Evolutionary conservation across 2,113 vertebrate genomes (phyloP).

Genomic region (Pao palembangensis): DNA sequence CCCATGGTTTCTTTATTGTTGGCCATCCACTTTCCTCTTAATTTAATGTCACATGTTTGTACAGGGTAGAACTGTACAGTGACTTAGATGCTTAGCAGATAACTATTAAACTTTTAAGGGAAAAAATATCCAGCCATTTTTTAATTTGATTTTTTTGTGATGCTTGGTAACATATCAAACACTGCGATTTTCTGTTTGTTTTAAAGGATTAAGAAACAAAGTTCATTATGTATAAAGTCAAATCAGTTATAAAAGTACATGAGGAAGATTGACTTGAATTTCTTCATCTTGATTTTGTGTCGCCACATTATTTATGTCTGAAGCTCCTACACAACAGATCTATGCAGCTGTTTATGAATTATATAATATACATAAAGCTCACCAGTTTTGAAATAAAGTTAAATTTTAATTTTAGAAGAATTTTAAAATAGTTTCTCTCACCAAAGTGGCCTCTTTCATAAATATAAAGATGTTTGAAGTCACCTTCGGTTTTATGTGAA

Average conservation of each 20-base stretch:
- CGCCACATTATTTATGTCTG: conserved; percentile 2
- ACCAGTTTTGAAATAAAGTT: conserved; percentile 61
- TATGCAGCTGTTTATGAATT: conserved; percentile 62
- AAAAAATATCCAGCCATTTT: not conserved
- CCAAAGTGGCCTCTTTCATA: conserved; percentile 84
- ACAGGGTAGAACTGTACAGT: not conserved
- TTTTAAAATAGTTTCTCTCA: conserved; percentile 71
- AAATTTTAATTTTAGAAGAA: conserved; percentile 57
- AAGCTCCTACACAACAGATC: conserved; percentile 26
- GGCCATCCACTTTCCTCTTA: not conserved
- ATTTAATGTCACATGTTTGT: not conserved
- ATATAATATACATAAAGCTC: conserved; percentile 27
- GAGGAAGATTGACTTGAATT: not conserved
- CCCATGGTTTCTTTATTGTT: not conserved
- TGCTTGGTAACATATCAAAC: not conserved
- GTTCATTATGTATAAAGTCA: not conserved
- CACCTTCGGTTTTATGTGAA: conserved; percentile 50
- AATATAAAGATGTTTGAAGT: conserved; percentile 43
- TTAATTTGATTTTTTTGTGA: not conserved
- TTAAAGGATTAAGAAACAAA: too few species aligned
- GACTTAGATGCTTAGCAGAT: not conserved
- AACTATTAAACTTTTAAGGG: not conserved
- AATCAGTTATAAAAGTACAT: not conserved
- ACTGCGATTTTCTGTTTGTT: not conserved
- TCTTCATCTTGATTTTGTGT: not conserved